Conservation (phyloP, 2,113 vertebrate species). For the Manacus vitellinus region DNA sequence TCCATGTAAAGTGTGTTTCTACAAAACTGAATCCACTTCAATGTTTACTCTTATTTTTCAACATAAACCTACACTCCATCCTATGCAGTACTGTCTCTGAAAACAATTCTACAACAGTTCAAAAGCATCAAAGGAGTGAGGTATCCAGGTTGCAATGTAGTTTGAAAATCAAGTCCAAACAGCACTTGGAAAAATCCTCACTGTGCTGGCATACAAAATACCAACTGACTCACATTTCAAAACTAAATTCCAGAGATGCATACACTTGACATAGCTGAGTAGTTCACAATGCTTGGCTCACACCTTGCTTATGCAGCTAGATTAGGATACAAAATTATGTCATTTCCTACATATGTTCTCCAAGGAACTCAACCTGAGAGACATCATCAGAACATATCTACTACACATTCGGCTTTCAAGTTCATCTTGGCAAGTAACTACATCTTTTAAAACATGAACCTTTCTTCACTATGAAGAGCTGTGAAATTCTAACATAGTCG, state of each 20-base stretch:
- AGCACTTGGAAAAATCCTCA: background rate
- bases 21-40: background rate
- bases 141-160: background rate
- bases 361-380: background rate
- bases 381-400: background rate
- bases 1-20: background rate
- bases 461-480: background rate
- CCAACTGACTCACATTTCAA: slow-evolving; percentile 6
- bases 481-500: background rate
- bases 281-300: background rate
- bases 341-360: background rate
- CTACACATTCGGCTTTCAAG: background rate
- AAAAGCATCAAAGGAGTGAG: background rate
- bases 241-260: slow-evolving; percentile 28
- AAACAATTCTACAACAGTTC: background rate
- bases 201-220: background rate
- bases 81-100: background rate
- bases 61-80: background rate
- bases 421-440: background rate
- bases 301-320: background rate
- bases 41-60: background rate
- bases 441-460: background rate
- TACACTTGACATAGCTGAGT: background rate
- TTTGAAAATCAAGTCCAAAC: slow-evolving; percentile 2
- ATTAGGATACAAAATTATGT: background rate